Conservation (phyloP, 2,797 vertebrate genomes). For the Neomorphus geoffroyi region DNA sequence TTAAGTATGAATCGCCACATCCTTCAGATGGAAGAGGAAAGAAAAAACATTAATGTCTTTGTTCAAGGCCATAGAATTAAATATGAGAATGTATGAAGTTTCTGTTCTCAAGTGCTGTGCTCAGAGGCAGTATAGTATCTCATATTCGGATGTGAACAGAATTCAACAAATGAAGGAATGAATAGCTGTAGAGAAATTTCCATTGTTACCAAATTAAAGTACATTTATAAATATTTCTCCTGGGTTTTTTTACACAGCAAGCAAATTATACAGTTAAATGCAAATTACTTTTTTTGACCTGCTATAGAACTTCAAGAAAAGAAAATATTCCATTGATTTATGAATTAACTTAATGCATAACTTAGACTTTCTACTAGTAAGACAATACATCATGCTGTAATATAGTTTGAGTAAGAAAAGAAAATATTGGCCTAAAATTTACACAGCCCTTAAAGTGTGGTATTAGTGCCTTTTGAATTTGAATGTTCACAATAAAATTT, state of each 20-base stretch:
- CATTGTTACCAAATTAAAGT: neutral
- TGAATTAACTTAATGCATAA: slow-evolving; percentile 8
- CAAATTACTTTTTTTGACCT: neutral
- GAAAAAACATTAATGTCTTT: slow-evolving; percentile 8
- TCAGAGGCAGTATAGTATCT: neutral
- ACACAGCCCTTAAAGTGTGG: neutral
- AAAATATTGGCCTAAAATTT: slow-evolving; percentile 9
- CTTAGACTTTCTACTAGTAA: neutral
- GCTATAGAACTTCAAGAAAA: neutral
- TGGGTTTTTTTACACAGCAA: neutral
- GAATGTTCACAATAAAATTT: neutral
- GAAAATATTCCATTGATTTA: neutral
- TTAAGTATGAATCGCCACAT: slow-evolving; percentile 25
- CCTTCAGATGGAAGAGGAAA: slow-evolving; percentile 3
- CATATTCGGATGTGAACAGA: neutral
- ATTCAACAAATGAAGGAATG: neutral
- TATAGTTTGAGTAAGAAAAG: neutral
- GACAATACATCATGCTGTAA: neutral
- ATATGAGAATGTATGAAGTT: neutral
- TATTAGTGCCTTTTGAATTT: neutral
- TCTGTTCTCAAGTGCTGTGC: neutral
- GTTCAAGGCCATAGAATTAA: neutral
- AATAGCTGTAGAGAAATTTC: neutral
- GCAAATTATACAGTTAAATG: neutral
- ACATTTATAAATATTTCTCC: slow-evolving; percentile 3